phyloP scores from a whole-genome alignment of 2,113 vertebrate genomes.

The Gallinago undulata region DNA sequence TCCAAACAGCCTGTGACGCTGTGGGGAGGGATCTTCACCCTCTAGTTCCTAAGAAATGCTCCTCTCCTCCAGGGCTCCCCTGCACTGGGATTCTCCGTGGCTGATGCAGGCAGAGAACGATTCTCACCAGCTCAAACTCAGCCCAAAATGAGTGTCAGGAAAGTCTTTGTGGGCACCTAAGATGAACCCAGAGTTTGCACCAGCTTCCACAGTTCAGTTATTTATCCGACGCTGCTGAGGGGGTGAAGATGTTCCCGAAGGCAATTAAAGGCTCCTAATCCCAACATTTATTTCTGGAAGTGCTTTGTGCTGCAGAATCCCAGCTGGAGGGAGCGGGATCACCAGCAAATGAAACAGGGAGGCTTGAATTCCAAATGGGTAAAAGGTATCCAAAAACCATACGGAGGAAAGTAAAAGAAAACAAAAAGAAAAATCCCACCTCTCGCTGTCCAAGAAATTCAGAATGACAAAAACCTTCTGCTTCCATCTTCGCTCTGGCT shows the following conservation, averaged over 20 bases:
- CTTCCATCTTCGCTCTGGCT: background rate
- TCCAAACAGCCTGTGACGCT: background rate
- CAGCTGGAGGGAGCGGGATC: conserved; percentile 28
- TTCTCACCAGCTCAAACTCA: background rate
- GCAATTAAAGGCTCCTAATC: background rate
- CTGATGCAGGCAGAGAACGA: background rate
- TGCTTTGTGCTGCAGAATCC: background rate
- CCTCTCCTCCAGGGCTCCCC: background rate
- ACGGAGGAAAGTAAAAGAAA: background rate
- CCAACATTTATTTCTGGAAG: background rate
- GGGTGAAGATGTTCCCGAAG: background rate
- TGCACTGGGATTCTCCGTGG: background rate
- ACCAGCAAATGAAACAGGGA: background rate
- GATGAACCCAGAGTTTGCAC: background rate
- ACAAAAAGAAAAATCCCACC: background rate
- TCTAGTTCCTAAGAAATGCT: background rate
- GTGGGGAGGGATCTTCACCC: background rate
- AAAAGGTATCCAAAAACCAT: conserved; percentile 36
- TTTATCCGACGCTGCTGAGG: background rate
- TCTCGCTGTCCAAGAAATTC: background rate
- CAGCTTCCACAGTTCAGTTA: background rate
- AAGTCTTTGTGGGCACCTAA: background rate
- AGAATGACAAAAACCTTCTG: conserved; percentile 30
- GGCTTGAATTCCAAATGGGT: conserved; percentile 48
- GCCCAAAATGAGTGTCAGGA: background rate